Base-by-base conservation (phyloP, 2,113 vertebrate species). In the Aspiorhynchus laticeps region DNA sequence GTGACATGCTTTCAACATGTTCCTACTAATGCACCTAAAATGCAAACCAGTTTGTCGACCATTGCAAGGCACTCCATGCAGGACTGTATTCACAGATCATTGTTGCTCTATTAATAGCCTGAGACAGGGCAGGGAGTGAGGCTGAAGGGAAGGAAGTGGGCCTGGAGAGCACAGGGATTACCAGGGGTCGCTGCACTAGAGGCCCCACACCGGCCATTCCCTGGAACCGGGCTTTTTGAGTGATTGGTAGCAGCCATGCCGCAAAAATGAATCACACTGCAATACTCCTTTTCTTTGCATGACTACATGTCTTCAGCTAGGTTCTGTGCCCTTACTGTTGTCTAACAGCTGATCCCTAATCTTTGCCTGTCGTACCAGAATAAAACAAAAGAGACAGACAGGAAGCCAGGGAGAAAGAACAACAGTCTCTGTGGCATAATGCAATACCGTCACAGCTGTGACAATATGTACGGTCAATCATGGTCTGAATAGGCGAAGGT, bases 71-170 rank as follows among this genome's bases (percentile, higher is more conserved):
- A 31, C 31, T 84, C 46, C 63, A 26, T 59, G 69, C 69, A 41
- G 46, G 31, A 73, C 61, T 21, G 80, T 69, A 26, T 67, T 88
- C 80, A 9, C 28, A 63, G 79, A 59, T 89, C 80, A 86, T 89
- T 89, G 87, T 89, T 86, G 80, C 80, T 86, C 87, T 89, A 89
- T 88, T 88, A 89, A 89, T 89, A 89, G 87, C 51, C 59, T 24
- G 31, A 73, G 80, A 80, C 71, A 85, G 83, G 86, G 85, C 74
- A 56, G 83, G 31, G 74, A 83, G 84, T 19, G 41, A 84, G 84
- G 33, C 76, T 89, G 88, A 84, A 85, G 85, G 87, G 88, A 88
- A 89, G 88, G 88, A 88, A 89, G 38, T 88, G 65, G 80, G 86
- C 80, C 84, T 83, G 79, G 84, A 75, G 84, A 88, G 75, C 43